These are phyloP conservation scores for Rynchops niger DNA, from an alignment of 2,113 vertebrate species.

Conservation along the genomic window DNA sequence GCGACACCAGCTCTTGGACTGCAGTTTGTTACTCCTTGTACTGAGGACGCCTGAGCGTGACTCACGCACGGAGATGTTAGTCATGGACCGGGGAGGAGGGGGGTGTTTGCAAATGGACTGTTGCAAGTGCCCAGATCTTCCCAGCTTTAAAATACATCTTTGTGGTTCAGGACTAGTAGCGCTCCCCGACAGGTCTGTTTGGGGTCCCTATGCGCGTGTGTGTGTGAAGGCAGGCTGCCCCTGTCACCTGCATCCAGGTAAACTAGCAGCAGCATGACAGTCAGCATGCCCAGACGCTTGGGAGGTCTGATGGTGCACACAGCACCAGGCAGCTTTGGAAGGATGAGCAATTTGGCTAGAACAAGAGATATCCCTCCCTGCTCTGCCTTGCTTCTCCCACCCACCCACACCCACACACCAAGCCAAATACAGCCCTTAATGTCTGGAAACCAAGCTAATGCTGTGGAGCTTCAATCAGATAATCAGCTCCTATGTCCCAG, in stretches of 20 bases:
- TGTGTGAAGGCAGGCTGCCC: neutral
- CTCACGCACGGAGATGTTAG: neutral
- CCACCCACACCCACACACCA: slow-evolving; percentile 34
- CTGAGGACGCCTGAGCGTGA: neutral
- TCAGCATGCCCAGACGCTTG: rapidly evolving
- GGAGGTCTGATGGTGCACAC: neutral
- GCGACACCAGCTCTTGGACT: neutral
- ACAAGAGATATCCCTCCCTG: neutral
- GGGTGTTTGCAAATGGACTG: neutral
- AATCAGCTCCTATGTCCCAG: slow-evolving; percentile 57
- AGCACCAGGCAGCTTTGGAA: neutral
- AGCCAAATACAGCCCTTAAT: slow-evolving; percentile 49
- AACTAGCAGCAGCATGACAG: neutral
- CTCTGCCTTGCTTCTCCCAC: slow-evolving; percentile 55
- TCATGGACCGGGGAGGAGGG: neutral
- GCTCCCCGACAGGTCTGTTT: neutral
- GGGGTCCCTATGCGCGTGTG: neutral
- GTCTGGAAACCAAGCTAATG: slow-evolving; percentile 49
- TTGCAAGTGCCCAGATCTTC: neutral
- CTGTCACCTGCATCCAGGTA: neutral
- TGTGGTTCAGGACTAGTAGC: neutral
- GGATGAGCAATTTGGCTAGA: slow-evolving; percentile 6
- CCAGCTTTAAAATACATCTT: neutral
- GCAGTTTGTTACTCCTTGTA: neutral
- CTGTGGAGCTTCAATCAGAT: slow-evolving; percentile 55